A percentile compares a stretch with the other conserved stretches of the same genome.
Conservation (phyloP, 1,140 invertebrate genomes). For the Dermatophagoides farinae region DNA sequence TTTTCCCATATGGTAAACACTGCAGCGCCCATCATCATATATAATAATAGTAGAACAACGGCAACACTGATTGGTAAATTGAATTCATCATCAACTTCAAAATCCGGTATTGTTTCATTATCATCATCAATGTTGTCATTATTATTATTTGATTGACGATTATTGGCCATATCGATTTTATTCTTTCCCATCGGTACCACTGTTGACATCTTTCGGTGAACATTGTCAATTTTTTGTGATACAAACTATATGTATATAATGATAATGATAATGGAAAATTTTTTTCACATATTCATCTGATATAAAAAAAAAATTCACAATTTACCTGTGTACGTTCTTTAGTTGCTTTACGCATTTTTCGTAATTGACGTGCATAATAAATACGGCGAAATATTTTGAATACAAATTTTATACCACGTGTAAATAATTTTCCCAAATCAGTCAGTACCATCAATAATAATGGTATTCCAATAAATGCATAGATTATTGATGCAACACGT, state of each 20-base stretch:
- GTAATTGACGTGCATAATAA: constrained; percentile 45
- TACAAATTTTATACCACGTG: constrained; percentile 72
- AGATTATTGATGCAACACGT: constrained; percentile 65
- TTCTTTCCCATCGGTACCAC: neutral
- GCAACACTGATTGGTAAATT: constrained; percentile 72
- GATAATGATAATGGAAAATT: neutral
- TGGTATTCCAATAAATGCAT: constrained; percentile 84
- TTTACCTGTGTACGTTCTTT: constrained; percentile 49
- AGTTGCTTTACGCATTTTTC: constrained; percentile 17
- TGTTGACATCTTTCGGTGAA: constrained; percentile 9
- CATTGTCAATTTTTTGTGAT: neutral
- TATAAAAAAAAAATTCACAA: neutral
- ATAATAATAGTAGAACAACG: constrained; percentile 51
- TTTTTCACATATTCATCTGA: neutral
- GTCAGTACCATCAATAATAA: constrained; percentile 69
- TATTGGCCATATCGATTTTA: constrained; percentile 13
- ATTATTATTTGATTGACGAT: no score
- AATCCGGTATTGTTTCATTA: constrained; percentile 11
- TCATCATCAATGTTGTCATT: neutral
- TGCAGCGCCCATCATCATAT: constrained; percentile 60
- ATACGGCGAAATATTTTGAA: constrained; percentile 69
- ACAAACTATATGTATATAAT: constrained; percentile 3
- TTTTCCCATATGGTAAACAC: constrained; percentile 54
- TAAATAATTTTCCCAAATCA: constrained; percentile 81
- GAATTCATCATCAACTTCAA: constrained; percentile 63